Evolutionary conservation across 2,888 invertebrate genomes (phyloP).

Genomic region (Atethmia centrago): DNA sequence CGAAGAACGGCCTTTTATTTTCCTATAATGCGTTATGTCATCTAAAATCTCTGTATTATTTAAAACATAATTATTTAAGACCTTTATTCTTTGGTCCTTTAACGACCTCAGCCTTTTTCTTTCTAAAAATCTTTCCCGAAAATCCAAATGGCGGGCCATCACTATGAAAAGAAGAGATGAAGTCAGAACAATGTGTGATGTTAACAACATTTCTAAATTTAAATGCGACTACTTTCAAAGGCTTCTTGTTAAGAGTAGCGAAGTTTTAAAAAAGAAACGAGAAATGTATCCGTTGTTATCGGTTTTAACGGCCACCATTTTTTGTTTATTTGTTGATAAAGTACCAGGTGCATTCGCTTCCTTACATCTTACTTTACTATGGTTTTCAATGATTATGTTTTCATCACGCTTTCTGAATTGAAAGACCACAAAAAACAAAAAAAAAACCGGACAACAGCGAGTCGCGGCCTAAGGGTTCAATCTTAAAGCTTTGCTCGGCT

Average conservation of each 20-base stretch:
- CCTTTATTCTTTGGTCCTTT: conserved; percentile 51
- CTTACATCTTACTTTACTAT: neutral
- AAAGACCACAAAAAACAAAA: neutral
- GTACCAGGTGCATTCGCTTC: neutral
- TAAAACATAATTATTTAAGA: conserved; percentile 52
- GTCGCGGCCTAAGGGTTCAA: too few species aligned
- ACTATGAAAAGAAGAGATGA: conserved; percentile 14
- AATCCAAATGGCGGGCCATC: conserved; percentile 38
- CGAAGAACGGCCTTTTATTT: conserved; percentile 32
- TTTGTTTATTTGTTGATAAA: conserved; percentile 16
- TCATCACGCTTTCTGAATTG: too few species aligned
- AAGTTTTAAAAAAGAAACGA: conserved; percentile 27
- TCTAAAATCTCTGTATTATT: conserved; percentile 70
- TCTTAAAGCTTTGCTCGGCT: too few species aligned
- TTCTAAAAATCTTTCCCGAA: conserved; percentile 65
- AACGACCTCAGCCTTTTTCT: conserved; percentile 56
- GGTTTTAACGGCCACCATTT: neutral
- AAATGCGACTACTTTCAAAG: conserved; percentile 34
- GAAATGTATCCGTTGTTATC: conserved; percentile 21
- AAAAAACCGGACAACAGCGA: too few species aligned
- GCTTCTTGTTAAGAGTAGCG: conserved; percentile 18
- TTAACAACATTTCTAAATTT: conserved; percentile 26
- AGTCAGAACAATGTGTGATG: neutral
- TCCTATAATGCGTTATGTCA: conserved; percentile 70
- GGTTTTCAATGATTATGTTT: conserved; percentile 8